Evolutionary conservation across 2,797 vertebrate species (phyloP), one percentile per base, ranked within the genome.

Genomic region (Muraenolepis orangiensis): DNA sequence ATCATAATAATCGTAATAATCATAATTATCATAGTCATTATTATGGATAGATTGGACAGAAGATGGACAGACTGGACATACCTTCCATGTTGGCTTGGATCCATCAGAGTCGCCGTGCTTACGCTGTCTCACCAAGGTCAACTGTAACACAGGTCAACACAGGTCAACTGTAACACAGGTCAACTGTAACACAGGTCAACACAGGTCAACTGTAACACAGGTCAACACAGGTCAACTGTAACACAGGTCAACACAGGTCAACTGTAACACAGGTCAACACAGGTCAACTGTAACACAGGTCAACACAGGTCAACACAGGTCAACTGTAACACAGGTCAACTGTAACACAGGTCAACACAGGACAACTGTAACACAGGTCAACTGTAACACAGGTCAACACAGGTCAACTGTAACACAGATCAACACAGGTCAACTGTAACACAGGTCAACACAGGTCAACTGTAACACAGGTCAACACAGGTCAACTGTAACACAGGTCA

Each of bases 81-180:
- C 94, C 93, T 95, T 95, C 94, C 94, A 95, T 79, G 90, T 91
- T 83, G 93, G 91, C 83, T 93, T 94, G 79, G 93, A 87, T 85
- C 89, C 87, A 76, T 95, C 93, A 70, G 89, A 90, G 78, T 94
- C 93, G 71, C 89, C 80, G 23, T 94, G 93, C 86, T 94, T 94
- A 84, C 90, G 91, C 82, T 95, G 93, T 83, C 91, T 89, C 84
- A 87, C 88, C 75, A 85, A 79, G 81, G 84, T 87, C 79, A 94
- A 86, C 94, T 95, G 87, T 51, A 85, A 84, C 66, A 73, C 12
- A 84, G 72, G 88, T 81, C 78, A 69, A 16, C 69, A 71, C 8
- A 73, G 70, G 29, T 87, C 79, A 94, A 86, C 94, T 95, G 87
- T 51, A 85, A 84, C 66, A 73, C 12, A 79, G 81, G 84, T 87